phyloP scores from a whole-genome alignment of 2,888 invertebrate species.

The Sthenelais limicola region DNA sequence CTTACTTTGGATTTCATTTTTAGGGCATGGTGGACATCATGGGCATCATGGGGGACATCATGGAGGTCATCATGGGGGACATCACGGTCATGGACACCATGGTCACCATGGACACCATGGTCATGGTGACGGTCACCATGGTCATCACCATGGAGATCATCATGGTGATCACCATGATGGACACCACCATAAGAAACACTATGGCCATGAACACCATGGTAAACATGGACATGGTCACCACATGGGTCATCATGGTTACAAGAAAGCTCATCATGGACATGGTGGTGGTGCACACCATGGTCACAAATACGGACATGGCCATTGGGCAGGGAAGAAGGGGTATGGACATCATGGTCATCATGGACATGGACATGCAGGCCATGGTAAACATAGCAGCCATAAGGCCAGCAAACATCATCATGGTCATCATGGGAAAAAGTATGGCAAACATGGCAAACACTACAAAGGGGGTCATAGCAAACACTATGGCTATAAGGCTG shows the following conservation, averaged over 20 bases:
- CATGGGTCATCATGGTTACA: not conserved
- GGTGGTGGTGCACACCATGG: conserved; percentile 16
- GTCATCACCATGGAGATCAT: not conserved
- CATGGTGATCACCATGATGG: conserved; percentile 16
- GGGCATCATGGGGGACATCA: not conserved
- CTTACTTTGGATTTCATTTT: no score
- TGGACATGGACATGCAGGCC: conserved; percentile 3
- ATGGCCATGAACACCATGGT: conserved; percentile 3
- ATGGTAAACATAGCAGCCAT: conserved; percentile 5
- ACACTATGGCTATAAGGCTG: not conserved
- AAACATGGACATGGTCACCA: not conserved
- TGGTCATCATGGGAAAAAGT: not conserved
- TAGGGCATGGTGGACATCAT: not conserved
- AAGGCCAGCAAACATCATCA: not conserved
- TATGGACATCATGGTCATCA: not conserved
- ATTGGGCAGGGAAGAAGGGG: not conserved
- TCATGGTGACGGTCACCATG: conserved; percentile 26
- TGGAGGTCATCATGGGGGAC: conserved; percentile 23
- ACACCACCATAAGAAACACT: not conserved
- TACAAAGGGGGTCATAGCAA: conserved; percentile 8
- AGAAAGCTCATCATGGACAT: conserved; percentile 11
- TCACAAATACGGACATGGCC: not conserved
- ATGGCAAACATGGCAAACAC: conserved; percentile 12
- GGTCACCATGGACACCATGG: conserved; percentile 9
- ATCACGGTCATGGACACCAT: conserved; percentile 6